Base-by-base conservation (phyloP, 2,888 invertebrate species). In the Nyleta sp. region DNA sequence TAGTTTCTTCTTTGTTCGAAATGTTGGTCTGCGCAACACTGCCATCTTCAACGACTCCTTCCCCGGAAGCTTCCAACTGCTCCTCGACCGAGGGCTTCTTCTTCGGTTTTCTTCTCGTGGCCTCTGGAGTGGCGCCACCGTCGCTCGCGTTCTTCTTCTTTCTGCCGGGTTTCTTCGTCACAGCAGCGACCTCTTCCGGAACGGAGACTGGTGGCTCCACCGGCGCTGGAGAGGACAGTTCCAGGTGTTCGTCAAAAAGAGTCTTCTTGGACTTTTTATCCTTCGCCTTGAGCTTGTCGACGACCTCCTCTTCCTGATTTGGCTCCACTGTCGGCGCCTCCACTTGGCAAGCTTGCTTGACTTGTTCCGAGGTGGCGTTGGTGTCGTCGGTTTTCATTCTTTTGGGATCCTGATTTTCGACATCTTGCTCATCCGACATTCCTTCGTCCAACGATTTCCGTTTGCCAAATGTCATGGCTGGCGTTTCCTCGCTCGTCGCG, bases 201-300 rank as follows among this genome's bases (percentile, higher is more conserved):
- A 7, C 38, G 10, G 35, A 15, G 20, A 31, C 17, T 31, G 53
- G 53, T 13, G 15, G 11, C 1, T 60, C 35, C 17, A 15, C 1
- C 8, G 35, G 7, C 5, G 38, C 2, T 2, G 76, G 71, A 4
- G 71, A 62, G 46, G 84, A 75, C 13, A 86, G 73, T 33, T 84
- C 72, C 17, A 88, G 80, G 65, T 88, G 86, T 64, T 90, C 89
- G 0, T 87, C 83, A 0, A 85, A 84, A 18, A 87, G 67, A 59
- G 84, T 87, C 5, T 81, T 86, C 53, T 87, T 88, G 20, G 80
- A 1, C 10, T 35, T 70, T 11, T 11, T 24, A 11, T 2, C 11
- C 8, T 1, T 52, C 10, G 18, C 18, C 11, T 48, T 38, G 7
- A 11, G 8, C 22, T 48, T 48, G 0, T 68, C 55, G n/a, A 20